A percentile compares a stretch with the other conserved stretches of the same genome.
Evolutionary conservation across 2,888 invertebrate genomes (phyloP).

Genomic region (Drosophila formosana): DNA sequence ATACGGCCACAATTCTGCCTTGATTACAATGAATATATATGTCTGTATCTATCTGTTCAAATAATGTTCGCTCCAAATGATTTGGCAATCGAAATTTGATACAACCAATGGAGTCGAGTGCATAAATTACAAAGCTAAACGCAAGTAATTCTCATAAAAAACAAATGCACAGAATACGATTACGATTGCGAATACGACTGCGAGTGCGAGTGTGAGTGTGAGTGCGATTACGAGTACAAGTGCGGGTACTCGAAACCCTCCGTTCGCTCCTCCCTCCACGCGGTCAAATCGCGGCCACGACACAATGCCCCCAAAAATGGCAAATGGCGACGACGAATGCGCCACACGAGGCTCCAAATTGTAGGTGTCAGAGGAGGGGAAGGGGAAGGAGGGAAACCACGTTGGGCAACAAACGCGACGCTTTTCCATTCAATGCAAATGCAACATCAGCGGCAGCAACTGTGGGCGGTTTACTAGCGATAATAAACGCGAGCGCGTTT

Average conservation of each 20-base stretch:
- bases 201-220: slow-evolving; percentile 16
- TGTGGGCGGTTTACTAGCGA: slow-evolving; percentile 61
- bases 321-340: slow-evolving; percentile 29
- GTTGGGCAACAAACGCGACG: slow-evolving; percentile 40
- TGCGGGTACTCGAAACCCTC: slow-evolving; percentile 20
- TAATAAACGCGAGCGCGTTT: slow-evolving; percentile 42
- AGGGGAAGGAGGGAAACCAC: background rate
- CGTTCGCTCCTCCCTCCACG: slow-evolving; percentile 19
- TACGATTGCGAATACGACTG: slow-evolving; percentile 5
- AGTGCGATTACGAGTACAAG: slow-evolving; percentile 25
- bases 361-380: background rate
- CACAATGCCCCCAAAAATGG: slow-evolving; percentile 51
- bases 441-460: slow-evolving; percentile 30
- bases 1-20: slow-evolving; percentile 55
- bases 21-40: slow-evolving; percentile 54
- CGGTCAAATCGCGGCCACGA: slow-evolving; percentile 57
- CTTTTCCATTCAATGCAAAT: slow-evolving; percentile 59
- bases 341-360: slow-evolving; percentile 2
- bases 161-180: slow-evolving; percentile 55
- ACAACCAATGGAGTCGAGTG: slow-evolving; percentile 52
- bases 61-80: slow-evolving; percentile 61
- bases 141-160: slow-evolving; percentile 67
- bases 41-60: slow-evolving; percentile 10
- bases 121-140: slow-evolving; percentile 60
- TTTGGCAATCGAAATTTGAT: slow-evolving; percentile 73